Evolutionary conservation across 2,797 vertebrate genomes (phyloP), one percentile per base, ranked within the genome.

Genomic region (Sitta carolinensis): DNA sequence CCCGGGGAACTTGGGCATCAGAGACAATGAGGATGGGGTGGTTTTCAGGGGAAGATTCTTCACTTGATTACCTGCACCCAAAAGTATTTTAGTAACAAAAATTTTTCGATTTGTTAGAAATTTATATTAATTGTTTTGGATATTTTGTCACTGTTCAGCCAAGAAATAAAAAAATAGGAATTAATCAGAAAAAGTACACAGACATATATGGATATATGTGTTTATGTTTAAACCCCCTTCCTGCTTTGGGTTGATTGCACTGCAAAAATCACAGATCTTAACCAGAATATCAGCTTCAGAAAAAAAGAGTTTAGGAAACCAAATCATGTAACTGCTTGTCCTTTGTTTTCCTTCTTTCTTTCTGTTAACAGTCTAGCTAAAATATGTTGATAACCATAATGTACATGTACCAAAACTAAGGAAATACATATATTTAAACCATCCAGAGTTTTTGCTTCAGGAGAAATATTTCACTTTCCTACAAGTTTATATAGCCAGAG

Each of bases 201-300:
- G n/a, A 36, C 22, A 45, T 52, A 7, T 21, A 57, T 61, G 43
- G n/a, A 36, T 22, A 45, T 52, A 7, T 20, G 55, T 61, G 43
- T 79, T 54, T 45, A 43, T 69, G 25, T 34, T 83, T 36, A 91
- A 50, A 38, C 76, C 55, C 79, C 14, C 19, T 76, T 95, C 40
- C 61, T 70, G 48, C 81, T 96, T 87, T 95, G 84, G 90, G 91
- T 27, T 79, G 74, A 87, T 92, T 87, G 32, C 26, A 52, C 58
- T 82, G 68, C 38, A 62, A 51, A 91, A 75, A 57, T 94, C 25
- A 30, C 70, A 88, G 19, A 81, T 87, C 14, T 75, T 75, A 87
- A 68, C 10, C 26, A 79, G 45, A 87, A 52, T 42, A 68, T 34
- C 26, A 64, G 16, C 13, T 57, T 76, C 27, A 81, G 22, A 50